A percentile compares a stretch with the other conserved stretches of the same genome.
These are phyloP conservation scores for Semicossyphus pulcher DNA, from an alignment of 2,113 vertebrate genomes.

Conservation along the genomic window DNA sequence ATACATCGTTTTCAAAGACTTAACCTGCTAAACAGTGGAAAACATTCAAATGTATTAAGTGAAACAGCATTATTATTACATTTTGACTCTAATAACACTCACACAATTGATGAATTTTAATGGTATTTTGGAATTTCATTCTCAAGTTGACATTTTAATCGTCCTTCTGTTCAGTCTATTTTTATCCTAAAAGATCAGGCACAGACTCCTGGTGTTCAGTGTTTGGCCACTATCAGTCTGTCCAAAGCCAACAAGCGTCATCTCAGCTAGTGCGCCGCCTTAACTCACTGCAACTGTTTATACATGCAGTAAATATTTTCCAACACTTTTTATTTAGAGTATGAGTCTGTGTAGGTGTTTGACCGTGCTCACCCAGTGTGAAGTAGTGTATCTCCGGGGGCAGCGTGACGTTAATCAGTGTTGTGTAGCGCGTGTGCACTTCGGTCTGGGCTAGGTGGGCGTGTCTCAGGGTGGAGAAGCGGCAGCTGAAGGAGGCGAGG, in stretches of 20 bases:
- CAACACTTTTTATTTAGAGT: constrained; percentile 2
- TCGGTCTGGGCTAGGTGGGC: constrained; percentile 90
- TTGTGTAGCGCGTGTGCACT: constrained; percentile 87
- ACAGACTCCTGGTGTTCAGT: background rate
- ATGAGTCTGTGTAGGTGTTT: constrained; percentile 5
- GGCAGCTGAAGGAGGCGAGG: constrained; percentile 94
- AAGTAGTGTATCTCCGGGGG: constrained; percentile 93
- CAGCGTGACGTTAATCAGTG: constrained; percentile 88
- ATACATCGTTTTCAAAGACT: no score
- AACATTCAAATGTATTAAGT: no score
- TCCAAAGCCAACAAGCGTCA: background rate
- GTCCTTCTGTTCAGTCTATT: background rate
- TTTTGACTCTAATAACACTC: background rate
- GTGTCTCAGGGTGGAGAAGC: constrained; percentile 94
- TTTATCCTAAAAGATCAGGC: background rate
- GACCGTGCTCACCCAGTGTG: constrained; percentile 88
- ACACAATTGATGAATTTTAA: background rate
- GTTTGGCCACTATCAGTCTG: background rate
- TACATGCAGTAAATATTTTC: background rate
- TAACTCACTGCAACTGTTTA: constrained; percentile 6
- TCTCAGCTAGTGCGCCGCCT: background rate
- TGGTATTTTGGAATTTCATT: background rate
- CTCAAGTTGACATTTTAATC: background rate
- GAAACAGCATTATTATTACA: no score
- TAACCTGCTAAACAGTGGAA: no score